Base-by-base conservation (phyloP, 1,140 invertebrate genomes). In the Zaprionus nigranus region DNA sequence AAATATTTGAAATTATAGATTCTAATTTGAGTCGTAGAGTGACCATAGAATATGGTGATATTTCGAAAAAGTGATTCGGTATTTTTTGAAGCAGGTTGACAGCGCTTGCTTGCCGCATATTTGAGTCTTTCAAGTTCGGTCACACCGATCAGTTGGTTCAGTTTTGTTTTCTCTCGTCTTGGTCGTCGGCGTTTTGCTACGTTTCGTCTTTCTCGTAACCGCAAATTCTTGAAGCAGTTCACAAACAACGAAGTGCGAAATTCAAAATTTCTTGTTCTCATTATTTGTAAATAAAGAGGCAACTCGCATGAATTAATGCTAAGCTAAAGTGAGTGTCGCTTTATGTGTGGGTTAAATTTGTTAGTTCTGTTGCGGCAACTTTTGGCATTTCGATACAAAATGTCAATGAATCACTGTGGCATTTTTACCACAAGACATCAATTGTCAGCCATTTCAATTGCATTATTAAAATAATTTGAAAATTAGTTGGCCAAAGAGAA, bases 401-500 rank as follows among this genome's bases (percentile, higher is more conserved):
- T 86, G 70, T 75, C 79, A 81, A 78, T 85, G 78, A 81, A 85
- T 84, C 78, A 81, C 46, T 64, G 63, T 64, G 63, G 56, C 38
- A 57, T 65, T 77, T 66, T 57, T 49, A 66, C 9, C 11, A 24
- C 12, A 24, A 65, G 7, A 22, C 67, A 17, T 56, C 60, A 60
- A 72, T 30, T 77, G 74, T 62, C 62, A 68, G 30, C 34, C 57
- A 58, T 57, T 67, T 57, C 13, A 60, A 11, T 49, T 61, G 22
- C 24, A 24, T 53, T 60, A 28, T 58, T 67, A 46, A 22, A 46
- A 17, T 62, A 43, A 43, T 49, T 57, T 43, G 36, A 28, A 51
- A 65, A 64, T 53, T 26, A 6, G 34, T 65, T 64, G 15, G 30
- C 26, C 12, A 5, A 20, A 20, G 46, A 46, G 40, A 46, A 51